phyloP scores from a whole-genome alignment of 2,113 vertebrate genomes.

The Todiramphus chloris region DNA sequence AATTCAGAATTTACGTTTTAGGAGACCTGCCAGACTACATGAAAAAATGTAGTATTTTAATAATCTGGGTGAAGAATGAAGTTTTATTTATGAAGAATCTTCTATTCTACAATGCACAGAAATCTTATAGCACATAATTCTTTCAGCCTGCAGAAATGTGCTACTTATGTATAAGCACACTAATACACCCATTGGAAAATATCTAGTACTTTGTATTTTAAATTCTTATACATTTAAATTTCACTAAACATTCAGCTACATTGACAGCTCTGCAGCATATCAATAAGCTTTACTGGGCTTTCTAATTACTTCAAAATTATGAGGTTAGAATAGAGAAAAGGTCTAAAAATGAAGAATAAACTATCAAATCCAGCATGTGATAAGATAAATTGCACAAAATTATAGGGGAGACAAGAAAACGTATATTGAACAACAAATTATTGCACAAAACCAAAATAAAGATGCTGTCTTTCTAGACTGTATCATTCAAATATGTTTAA shows the following conservation, averaged over 20 bases:
- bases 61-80: not conserved
- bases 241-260: not conserved
- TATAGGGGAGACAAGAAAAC: not conserved
- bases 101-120: not conserved
- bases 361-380: not conserved
- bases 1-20: not conserved
- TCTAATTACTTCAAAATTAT: not conserved
- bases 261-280: not conserved
- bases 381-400: not conserved
- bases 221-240: not conserved
- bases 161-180: not conserved
- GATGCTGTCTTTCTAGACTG: not conserved
- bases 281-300: not conserved
- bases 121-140: not conserved
- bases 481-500: not conserved
- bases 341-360: not conserved
- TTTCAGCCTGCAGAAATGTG: not conserved
- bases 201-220: not conserved
- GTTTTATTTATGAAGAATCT: not conserved
- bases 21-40: not conserved
- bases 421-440: not conserved
- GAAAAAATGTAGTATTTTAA: not conserved
- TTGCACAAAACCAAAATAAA: not conserved
- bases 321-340: not conserved
- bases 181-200: not conserved